These are phyloP conservation scores for Limnephilus marmoratus DNA, from an alignment of 2,888 invertebrate genomes.

Conservation along the genomic window DNA sequence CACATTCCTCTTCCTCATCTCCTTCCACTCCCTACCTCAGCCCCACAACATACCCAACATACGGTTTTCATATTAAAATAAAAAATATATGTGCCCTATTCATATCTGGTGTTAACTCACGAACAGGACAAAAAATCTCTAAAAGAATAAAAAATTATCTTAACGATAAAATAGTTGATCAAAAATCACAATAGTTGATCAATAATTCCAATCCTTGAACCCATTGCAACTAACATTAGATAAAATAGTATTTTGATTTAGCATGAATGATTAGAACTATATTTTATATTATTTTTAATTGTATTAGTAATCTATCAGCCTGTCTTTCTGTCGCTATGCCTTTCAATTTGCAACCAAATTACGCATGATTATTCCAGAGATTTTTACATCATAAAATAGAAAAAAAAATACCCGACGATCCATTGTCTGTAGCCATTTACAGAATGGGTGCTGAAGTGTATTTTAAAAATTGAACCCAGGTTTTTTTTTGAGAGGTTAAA, in stretches of 20 bases:
- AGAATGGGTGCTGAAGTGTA: background rate
- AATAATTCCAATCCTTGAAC: background rate
- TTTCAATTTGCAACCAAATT: background rate
- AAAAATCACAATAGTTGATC: background rate
- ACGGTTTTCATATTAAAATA: no score
- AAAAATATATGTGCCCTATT: no score
- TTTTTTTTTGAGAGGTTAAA: background rate
- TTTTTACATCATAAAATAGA: background rate
- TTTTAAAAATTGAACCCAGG: no score
- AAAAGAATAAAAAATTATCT: no score
- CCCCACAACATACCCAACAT: no score
- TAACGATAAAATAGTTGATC: no score
- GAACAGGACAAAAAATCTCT: no score
- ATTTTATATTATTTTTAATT: background rate
- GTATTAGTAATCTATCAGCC: background rate
- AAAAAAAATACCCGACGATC: no score
- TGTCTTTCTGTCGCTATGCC: background rate
- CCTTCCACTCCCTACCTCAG: no score
- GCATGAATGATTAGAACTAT: background rate
- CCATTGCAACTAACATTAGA: background rate
- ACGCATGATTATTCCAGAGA: background rate
- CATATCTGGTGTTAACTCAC: no score
- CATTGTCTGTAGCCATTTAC: background rate
- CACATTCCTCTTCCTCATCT: no score
- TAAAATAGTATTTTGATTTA: background rate